These are phyloP conservation scores for Apis florea DNA, from an alignment of 1,140 invertebrate genomes.

Conservation along the genomic window DNA sequence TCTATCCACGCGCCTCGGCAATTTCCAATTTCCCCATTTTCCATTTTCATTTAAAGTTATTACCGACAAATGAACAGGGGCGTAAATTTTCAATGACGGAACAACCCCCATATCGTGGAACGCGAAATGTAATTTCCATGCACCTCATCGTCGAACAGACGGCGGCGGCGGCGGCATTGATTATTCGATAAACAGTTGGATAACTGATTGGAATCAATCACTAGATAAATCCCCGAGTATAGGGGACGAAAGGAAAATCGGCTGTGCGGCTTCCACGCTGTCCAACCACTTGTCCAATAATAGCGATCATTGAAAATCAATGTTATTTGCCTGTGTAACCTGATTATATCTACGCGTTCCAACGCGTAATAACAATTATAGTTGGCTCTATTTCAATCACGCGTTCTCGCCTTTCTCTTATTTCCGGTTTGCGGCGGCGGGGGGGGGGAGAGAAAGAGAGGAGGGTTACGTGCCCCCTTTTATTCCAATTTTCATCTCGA, in stretches of 20 bases:
- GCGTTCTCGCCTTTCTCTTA: neutral
- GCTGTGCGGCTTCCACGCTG: neutral
- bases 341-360: constrained; percentile 12
- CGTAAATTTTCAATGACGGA: neutral
- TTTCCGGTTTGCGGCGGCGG: too few species aligned
- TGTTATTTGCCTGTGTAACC: constrained; percentile 28
- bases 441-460: too few species aligned
- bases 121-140: constrained; percentile 25
- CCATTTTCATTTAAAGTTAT: neutral
- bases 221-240: constrained; percentile 33
- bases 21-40: too few species aligned
- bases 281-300: constrained; percentile 28
- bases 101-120: neutral
- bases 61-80: neutral
- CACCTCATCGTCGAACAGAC: constrained; percentile 11
- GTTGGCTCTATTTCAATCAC: neutral
- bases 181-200: constrained; percentile 51
- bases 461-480: too few species aligned
- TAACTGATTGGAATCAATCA: constrained; percentile 55
- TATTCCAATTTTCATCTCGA: neutral
- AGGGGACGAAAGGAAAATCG: constrained; percentile 29
- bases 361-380: constrained; percentile 14
- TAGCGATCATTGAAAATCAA: constrained; percentile 30
- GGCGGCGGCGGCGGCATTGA: constrained; percentile 30
- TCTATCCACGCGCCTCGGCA: neutral